Conservation (phyloP, 2,113 vertebrate genomes). For the Oceanodroma tethys region DNA sequence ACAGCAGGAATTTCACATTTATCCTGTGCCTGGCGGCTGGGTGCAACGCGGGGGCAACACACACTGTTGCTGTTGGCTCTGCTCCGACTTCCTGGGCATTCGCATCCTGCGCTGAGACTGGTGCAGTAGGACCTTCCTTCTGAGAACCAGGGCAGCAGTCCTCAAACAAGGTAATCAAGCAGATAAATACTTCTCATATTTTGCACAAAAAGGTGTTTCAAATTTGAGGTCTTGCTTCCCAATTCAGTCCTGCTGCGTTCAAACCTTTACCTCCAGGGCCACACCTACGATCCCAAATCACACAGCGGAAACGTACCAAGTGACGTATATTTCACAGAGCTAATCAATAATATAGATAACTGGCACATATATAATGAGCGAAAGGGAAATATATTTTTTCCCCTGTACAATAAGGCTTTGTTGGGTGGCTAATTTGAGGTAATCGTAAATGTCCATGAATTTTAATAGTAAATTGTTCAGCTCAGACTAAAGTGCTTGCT, state of each 20-base stretch:
- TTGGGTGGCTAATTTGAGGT: background rate
- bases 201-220: background rate
- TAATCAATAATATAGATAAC: background rate
- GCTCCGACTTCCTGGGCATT: background rate
- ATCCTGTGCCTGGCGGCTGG: background rate
- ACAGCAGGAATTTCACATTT: background rate
- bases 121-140: background rate
- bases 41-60: too few species aligned
- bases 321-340: background rate
- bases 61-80: background rate
- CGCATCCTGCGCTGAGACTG: background rate
- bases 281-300: background rate
- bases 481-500: background rate
- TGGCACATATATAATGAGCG: background rate
- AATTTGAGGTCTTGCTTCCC: background rate
- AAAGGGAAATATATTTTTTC: background rate
- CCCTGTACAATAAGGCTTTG: background rate
- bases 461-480: background rate
- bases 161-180: background rate
- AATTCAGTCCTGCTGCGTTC: background rate
- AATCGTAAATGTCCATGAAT: background rate
- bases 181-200: background rate
- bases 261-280: background rate
- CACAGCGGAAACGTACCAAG: rapidly evolving
- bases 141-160: background rate